Evolutionary conservation across 2,797 vertebrate species (phyloP).

Genomic region (Pangasius macronema): DNA sequence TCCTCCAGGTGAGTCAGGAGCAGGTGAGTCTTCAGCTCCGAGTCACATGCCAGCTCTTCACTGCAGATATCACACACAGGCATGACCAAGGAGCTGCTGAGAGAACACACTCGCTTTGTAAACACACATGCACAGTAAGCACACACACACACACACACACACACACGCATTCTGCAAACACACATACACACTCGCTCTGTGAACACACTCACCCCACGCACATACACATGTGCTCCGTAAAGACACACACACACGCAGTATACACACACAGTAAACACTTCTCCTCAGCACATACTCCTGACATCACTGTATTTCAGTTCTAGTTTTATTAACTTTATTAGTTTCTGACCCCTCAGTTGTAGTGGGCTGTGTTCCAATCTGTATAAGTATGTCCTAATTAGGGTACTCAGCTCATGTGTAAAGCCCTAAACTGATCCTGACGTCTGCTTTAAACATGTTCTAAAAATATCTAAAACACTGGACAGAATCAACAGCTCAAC

Average conservation of each 20-base stretch:
- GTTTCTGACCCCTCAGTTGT: not conserved
- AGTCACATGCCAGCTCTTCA: slow-evolving; percentile 73
- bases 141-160: not conserved
- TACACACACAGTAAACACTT: too few relatives aligned
- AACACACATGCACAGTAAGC: not conserved
- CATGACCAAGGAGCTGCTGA: slow-evolving; percentile 62
- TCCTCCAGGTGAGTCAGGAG: slow-evolving; percentile 78
- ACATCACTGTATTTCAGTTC: not conserved
- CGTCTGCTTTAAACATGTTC: not conserved
- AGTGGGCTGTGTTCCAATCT: not conserved
- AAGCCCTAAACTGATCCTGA: not conserved
- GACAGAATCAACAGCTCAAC: too few relatives aligned
- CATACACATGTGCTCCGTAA: too few relatives aligned
- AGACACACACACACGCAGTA: too few relatives aligned
- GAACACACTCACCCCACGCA: too few relatives aligned
- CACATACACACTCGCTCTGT: too few relatives aligned
- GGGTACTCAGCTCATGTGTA: not conserved
- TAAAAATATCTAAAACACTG: too few relatives aligned
- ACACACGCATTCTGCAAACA: too few relatives aligned
- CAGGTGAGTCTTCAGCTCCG: slow-evolving; percentile 81
- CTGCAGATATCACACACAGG: slow-evolving; percentile 83
- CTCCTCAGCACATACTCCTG: not conserved
- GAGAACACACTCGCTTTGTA: not conserved
- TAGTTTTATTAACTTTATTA: not conserved
- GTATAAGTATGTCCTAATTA: not conserved